A percentile compares a stretch with the other conserved stretches of the same genome.
phyloP scores from a whole-genome alignment of 2,888 invertebrate genomes.

The Gastrophysa polygoni region DNA sequence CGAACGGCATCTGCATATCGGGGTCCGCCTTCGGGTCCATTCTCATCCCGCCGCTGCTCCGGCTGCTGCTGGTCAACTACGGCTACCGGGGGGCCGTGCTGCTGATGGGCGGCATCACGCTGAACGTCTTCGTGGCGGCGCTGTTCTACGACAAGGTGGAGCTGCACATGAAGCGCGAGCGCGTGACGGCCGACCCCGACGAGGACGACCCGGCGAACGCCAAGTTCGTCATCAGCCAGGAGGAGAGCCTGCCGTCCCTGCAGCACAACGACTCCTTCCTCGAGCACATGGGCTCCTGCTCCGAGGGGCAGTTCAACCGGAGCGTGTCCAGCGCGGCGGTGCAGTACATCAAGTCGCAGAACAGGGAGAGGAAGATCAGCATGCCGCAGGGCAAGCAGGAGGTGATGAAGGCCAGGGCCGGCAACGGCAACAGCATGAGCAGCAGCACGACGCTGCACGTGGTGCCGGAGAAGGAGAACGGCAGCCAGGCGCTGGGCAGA shows the following conservation, averaged over 20 bases:
- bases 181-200: conserved; percentile 50
- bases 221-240: conserved; percentile 54
- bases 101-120: conserved; percentile 79
- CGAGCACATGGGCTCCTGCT: conserved; percentile 47
- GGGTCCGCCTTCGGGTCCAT: conserved; percentile 88
- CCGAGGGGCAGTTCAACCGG: conserved; percentile 62
- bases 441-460: conserved; percentile 63
- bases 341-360: conserved; percentile 59
- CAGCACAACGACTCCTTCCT: conserved; percentile 53
- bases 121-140: conserved; percentile 85
- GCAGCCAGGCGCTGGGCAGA: conserved; percentile 47
- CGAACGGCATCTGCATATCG: conserved; percentile 88
- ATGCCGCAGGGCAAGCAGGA: conserved; percentile 61
- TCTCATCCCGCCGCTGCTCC: conserved; percentile 78
- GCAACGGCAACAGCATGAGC: conserved; percentile 47
- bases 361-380: conserved; percentile 65
- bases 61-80: conserved; percentile 72
- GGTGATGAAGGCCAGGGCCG: conserved; percentile 49
- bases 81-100: conserved; percentile 82
- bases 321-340: conserved; percentile 77
- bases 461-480: conserved; percentile 67
- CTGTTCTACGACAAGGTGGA: conserved; percentile 84
- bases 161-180: conserved; percentile 74
- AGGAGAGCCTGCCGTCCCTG: conserved; percentile 53
- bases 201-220: conserved; percentile 49